Evolutionary conservation across 2,113 vertebrate genomes (phyloP), one percentile per base, ranked within the genome.

Genomic region (Gyps fulvus): DNA sequence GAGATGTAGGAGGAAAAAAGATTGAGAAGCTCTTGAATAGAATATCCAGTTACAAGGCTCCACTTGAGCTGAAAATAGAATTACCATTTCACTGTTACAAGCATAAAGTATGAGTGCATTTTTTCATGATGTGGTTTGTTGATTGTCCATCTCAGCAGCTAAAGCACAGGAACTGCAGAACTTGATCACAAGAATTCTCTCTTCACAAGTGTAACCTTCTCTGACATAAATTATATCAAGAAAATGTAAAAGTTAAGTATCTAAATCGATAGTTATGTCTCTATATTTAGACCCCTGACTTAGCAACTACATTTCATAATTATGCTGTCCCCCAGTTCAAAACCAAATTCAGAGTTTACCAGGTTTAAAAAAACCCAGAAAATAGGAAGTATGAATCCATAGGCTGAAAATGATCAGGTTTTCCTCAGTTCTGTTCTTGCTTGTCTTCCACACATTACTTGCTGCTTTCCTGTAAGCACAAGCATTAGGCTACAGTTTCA

Each of bases 51-150:
- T 87, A 63, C 40, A 92, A 79, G 79, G 23, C 34, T 87, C 70
- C 63, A 67, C 40, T 93, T 83, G 42, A 89, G 31, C 61, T 95
- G 86, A 74, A 95, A 95, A 93, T 79, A 91, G 57, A 87, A 87
- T 74, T 81, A 70, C 27, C 45, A 52, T 88, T 87, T 93, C 13
- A 67, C 79, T 82, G 21, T 76, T 96, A 40, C 13, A 67, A 72
- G 34, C 21, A 63, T 32, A 54, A 84, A 63, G 13, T 49, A 59
- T 61, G 42, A 58, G 55, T 29, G 13, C 18, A 47, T 12, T 36
- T 90, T 93, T 84, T 74, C 94, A 89, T 84, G 38, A 43, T 74
- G 17, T 1, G 40, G 2, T 67, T 67, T 86, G 29, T 80, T 91
- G n/a, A 40, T 87, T 49, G 70, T 61, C 69, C 36, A 5, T 76